Evolutionary conservation across 1,140 invertebrate genomes (phyloP).

Genomic region (Mamestra configurata): DNA sequence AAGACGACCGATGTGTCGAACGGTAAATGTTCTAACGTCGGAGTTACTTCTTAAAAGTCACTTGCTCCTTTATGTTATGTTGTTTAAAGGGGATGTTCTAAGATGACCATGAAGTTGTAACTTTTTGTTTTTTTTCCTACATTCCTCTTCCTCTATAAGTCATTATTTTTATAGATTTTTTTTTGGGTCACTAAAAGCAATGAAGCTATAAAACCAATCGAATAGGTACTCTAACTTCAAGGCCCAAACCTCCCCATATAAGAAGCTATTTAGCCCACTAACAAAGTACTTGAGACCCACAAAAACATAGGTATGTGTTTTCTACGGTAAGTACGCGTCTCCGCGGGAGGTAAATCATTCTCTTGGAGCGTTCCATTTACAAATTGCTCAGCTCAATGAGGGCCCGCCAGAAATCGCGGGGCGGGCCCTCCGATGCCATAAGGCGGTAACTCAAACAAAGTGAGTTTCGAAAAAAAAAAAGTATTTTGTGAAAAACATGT

Average conservation of each 20-base stretch:
- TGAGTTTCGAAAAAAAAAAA: no score
- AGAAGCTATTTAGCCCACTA: conserved; percentile 27
- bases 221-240: not conserved
- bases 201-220: not conserved
- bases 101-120: no score
- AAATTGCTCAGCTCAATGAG: conserved; percentile 73
- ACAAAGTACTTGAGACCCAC: conserved; percentile 28
- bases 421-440: not conserved
- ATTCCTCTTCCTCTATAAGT: no score
- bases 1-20: not conserved
- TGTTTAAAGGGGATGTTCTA: no score
- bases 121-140: no score
- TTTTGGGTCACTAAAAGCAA: no score
- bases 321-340: conserved; percentile 38
- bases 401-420: conserved; percentile 65
- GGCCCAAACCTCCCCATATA: not conserved
- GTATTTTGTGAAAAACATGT: no score
- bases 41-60: not conserved
- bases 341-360: conserved; percentile 67
- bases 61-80: no score
- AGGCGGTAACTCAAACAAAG: no score
- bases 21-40: conserved; percentile 17
- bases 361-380: conserved; percentile 72
- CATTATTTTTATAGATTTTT: no score
- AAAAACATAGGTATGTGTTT: conserved; percentile 37